phyloP scores from a whole-genome alignment of 2,797 vertebrate genomes.

The Fistularia commersonii region DNA sequence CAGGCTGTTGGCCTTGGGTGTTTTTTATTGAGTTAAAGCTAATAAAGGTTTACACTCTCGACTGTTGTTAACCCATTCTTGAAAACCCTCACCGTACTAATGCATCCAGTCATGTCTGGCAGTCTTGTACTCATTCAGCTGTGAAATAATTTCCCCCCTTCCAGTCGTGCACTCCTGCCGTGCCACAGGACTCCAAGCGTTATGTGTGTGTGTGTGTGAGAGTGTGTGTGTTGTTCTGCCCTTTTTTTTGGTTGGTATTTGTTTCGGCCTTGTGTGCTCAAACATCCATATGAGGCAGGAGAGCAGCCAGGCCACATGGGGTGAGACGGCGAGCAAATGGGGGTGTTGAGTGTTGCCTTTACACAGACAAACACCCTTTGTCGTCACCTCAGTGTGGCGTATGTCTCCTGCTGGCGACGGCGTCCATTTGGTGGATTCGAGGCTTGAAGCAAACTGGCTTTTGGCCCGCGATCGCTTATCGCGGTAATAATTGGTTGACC shows the following conservation, averaged over 20 bases:
- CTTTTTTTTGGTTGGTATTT: too few relatives aligned
- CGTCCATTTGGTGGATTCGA: constrained; percentile 54
- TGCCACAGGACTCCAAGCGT: constrained; percentile 17
- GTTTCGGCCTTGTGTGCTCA: not conserved
- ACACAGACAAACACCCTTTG: constrained; percentile 53
- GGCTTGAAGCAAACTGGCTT: constrained; percentile 51
- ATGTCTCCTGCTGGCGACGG: constrained; percentile 23
- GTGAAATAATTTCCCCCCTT: constrained; percentile 24
- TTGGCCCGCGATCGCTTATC: constrained; percentile 27
- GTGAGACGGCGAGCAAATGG: constrained; percentile 14
- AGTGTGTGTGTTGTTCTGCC: constrained; percentile 23
- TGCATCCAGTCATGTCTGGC: constrained; percentile 23
- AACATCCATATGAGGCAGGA: constrained; percentile 44
- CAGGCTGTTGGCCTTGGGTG: not conserved
- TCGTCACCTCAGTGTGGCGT: constrained; percentile 40
- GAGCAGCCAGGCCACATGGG: constrained; percentile 31
- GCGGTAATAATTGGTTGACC: constrained; percentile 32
- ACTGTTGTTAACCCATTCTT: constrained; percentile 16
- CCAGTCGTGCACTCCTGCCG: constrained; percentile 8
- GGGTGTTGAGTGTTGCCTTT: constrained; percentile 39
- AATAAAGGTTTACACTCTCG: not conserved
- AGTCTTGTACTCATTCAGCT: constrained; percentile 21
- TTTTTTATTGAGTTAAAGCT: not conserved
- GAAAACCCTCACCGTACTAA: constrained; percentile 1
- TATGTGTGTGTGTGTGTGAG: constrained; percentile 1